Evolutionary conservation across 1,140 invertebrate genomes (phyloP).

Genomic region (Dufourea novaeangliae): DNA sequence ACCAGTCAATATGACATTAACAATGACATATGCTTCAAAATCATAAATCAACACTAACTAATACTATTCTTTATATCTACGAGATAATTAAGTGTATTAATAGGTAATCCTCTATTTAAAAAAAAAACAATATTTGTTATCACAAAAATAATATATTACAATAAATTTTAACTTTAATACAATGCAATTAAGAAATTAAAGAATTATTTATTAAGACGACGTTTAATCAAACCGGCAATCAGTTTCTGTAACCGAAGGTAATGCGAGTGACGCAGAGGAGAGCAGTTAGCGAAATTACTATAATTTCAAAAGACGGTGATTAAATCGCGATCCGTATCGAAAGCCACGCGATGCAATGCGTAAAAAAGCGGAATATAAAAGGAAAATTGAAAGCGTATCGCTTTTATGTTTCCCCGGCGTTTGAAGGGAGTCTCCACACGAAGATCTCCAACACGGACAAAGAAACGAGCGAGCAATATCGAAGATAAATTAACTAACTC

Average conservation of each 20-base stretch:
- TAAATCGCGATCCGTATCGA: not conserved
- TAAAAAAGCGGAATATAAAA: not conserved
- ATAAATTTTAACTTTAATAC: too few relatives aligned
- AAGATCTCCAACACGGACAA: not conserved
- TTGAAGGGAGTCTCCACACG: not conserved
- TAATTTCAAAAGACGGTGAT: conserved; percentile 23
- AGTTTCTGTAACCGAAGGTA: conserved; percentile 11
- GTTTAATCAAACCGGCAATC: too few relatives aligned
- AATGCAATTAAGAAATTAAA: too few relatives aligned
- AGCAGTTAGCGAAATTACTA: conserved; percentile 26
- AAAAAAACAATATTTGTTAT: too few relatives aligned
- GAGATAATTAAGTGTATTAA: too few relatives aligned
- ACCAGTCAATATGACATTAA: too few relatives aligned
- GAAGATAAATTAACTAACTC: conserved; percentile 36
- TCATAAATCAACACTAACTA: too few relatives aligned
- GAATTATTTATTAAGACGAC: too few relatives aligned
- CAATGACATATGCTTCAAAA: too few relatives aligned
- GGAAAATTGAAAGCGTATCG: conserved; percentile 17
- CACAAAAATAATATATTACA: too few relatives aligned
- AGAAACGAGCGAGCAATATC: conserved; percentile 16
- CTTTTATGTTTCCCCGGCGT: not conserved
- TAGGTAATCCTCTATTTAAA: too few relatives aligned
- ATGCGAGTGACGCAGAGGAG: conserved; percentile 20
- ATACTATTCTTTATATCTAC: too few relatives aligned
- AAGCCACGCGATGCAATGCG: not conserved